Conservation (phyloP, 2,888 invertebrate genomes). For the Ypsolopha sequella region DNA sequence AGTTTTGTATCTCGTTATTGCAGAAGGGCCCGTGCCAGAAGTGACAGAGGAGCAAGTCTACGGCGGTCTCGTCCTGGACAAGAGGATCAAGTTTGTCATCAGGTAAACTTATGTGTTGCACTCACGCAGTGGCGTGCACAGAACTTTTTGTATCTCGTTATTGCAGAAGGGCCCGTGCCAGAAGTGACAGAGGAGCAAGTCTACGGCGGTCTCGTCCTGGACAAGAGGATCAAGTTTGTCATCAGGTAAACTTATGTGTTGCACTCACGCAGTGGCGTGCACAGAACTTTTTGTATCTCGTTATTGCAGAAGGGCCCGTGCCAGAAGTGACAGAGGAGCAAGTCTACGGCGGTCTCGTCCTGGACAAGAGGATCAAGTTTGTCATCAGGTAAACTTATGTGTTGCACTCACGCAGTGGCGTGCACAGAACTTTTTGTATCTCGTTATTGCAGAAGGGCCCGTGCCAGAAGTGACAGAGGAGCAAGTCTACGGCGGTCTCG, state of each 20-base stretch:
- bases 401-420: too few species aligned
- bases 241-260: slow-evolving; percentile 50
- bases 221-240: slow-evolving; percentile 41
- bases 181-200: slow-evolving; percentile 36
- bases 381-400: slow-evolving; percentile 52
- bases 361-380: slow-evolving; percentile 39
- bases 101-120: too few species aligned
- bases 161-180: slow-evolving; percentile 18
- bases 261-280: too few species aligned
- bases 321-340: slow-evolving; percentile 34
- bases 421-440: too few species aligned
- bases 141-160: slow-evolving; percentile 4
- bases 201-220: slow-evolving; percentile 25
- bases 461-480: slow-evolving; percentile 31
- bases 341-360: slow-evolving; percentile 22
- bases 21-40: slow-evolving; percentile 22
- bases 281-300: too few species aligned
- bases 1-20: slow-evolving; percentile 6
- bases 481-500: slow-evolving; percentile 24
- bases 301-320: slow-evolving; percentile 18
- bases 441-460: slow-evolving; percentile 17
- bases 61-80: slow-evolving; percentile 29
- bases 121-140: too few species aligned
- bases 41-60: slow-evolving; percentile 34
- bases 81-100: slow-evolving; percentile 42